Percentiles rank a stretch among this genome's conserved stretches.
Evolutionary conservation across 2,888 invertebrate genomes (phyloP).

Genomic region (Zygogramma bicolorata): DNA sequence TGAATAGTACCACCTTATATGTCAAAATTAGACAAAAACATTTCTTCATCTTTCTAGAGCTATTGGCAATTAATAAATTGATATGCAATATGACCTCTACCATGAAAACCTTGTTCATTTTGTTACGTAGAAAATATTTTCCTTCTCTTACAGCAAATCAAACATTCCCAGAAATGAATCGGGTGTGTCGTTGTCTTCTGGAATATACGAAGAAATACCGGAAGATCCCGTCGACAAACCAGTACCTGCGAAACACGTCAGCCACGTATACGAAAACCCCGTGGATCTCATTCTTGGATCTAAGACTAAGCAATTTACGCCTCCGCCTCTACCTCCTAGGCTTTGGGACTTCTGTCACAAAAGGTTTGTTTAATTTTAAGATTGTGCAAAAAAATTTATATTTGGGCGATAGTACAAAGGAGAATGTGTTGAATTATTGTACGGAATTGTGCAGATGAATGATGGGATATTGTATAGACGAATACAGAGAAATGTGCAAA

Average conservation of each 20-base stretch:
- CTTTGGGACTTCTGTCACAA: constrained; percentile 20
- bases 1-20: no score
- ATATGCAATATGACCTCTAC: no score
- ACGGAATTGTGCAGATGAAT: background rate
- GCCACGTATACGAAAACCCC: constrained; percentile 66
- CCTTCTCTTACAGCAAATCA: constrained; percentile 33
- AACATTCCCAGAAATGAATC: constrained; percentile 68
- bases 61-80: no score
- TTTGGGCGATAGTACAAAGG: no score
- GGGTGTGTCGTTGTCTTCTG: constrained; percentile 71
- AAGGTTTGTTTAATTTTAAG: constrained; percentile 15
- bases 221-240: constrained; percentile 60
- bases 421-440: no score
- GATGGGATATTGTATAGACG: background rate
- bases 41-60: no score
- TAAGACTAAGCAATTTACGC: constrained; percentile 49
- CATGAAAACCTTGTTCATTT: background rate
- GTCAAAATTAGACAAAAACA: no score
- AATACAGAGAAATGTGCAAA: background rate
- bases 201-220: constrained; percentile 78
- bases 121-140: no score
- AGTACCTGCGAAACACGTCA: constrained; percentile 24
- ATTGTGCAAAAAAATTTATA: background rate
- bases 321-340: constrained; percentile 69
- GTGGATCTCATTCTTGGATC: constrained; percentile 61